Conservation (phyloP, 2,797 vertebrate species). For the Lemur catta region DNA sequence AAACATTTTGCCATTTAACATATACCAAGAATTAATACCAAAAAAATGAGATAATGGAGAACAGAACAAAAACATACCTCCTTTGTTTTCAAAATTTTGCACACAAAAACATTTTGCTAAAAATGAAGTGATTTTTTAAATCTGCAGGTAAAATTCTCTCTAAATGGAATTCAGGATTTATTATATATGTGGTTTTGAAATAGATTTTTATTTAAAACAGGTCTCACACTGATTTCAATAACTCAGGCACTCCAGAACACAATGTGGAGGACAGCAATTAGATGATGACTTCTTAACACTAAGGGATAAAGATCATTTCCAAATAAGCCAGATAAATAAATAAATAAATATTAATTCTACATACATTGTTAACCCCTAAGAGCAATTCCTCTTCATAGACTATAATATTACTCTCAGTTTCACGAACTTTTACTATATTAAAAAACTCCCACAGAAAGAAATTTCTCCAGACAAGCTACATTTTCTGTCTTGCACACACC, state of each 20-base stretch:
- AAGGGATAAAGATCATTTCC: not conserved
- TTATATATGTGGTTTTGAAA: too few species aligned
- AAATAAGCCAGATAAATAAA: not conserved
- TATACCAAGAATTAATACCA: not conserved
- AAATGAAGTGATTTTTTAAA: too few species aligned
- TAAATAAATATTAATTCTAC: not conserved
- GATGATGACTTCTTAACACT: not conserved
- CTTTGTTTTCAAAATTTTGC: not conserved
- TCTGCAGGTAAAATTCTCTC: too few species aligned
- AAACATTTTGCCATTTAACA: not conserved
- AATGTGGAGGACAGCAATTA: not conserved
- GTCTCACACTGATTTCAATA: not conserved
- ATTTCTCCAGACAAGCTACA: constrained; percentile 83
- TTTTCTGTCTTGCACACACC: constrained; percentile 92
- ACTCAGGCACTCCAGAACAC: not conserved
- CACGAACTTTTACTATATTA: constrained; percentile 89
- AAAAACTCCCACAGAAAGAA: constrained; percentile 83
- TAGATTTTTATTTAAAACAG: too few species aligned
- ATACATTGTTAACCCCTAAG: constrained; percentile 17
- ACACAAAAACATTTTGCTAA: too few species aligned
- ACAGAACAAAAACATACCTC: not conserved
- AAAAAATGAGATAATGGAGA: not conserved
- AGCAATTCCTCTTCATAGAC: constrained; percentile 87
- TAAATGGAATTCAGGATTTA: too few species aligned
- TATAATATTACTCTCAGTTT: constrained; percentile 90